Base-by-base conservation (phyloP, 2,113 vertebrate genomes). In the Apaloderma vittatum region DNA sequence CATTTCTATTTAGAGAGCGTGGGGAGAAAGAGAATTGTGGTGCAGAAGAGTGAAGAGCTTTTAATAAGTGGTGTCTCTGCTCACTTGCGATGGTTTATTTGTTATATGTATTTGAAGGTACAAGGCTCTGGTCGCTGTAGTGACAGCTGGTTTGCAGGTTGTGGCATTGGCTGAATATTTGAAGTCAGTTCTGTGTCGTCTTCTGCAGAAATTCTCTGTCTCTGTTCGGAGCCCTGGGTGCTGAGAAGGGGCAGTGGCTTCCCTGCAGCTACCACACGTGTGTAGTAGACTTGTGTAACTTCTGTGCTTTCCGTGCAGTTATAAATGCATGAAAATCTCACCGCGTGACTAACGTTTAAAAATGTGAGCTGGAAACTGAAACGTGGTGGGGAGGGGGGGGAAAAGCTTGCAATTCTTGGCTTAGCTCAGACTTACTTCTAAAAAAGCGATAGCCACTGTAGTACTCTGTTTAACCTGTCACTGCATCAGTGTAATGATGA, bases 361-460 rank as follows among this genome's bases (percentile, higher is more conserved):
- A 21, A 26, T 29, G 12, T 0, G 10, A 61, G 15, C 12, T 67
- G 32, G 54, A 30, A 49, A 17, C 16, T 20, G 9, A 49, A 94
- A 22, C 0, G 0, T 30, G 49, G 5, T 26, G 58, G 6, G 17
- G 3, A 70, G 14, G 23, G 14, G 48, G 13, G 8, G 34, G 24
- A 36, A 67, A 30, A 1, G 4, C n/a, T 57, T 59, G 48, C 37
- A 30, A 3, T 4, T 34, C 11, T 23, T 61, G 59, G 37, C 55
- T 61, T 3, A 9, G 32, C 8, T 21, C 29, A 65, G 63, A 2
- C 15, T 43, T 8, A 1, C 0, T 62, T 49, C 43, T 19, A 8
- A 20, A 43, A 59, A 46, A 79, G 32, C 43, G 32, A 1, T 32
- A 45, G n/a, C 27, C 16, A 1, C 24, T 52, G 19, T 5, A 4